Evolutionary conservation across 2,888 invertebrate species (phyloP).

Genomic region (Plagiodera versicolora): DNA sequence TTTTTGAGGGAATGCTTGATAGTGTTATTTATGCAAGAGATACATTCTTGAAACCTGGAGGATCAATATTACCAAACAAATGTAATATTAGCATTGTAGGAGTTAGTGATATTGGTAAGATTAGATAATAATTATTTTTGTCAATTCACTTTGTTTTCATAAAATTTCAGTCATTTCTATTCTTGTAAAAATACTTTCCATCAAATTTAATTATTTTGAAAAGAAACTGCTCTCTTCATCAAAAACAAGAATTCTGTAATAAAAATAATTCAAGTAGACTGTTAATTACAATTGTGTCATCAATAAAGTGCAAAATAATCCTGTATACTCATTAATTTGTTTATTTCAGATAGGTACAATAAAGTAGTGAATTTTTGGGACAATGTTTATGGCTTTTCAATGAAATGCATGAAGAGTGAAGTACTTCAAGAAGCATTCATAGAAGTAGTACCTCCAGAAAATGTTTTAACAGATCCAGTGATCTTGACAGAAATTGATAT

Average conservation of each 20-base stretch:
- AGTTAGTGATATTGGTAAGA: constrained; percentile 69
- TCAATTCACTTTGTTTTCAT: no score
- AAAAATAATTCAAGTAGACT: no score
- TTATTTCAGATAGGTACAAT: constrained; percentile 64
- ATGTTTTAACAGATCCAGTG: constrained; percentile 68
- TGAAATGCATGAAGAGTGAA: constrained; percentile 87
- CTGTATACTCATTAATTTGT: no score
- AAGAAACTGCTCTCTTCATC: no score
- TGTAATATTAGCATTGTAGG: constrained; percentile 83
- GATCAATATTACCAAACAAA: constrained; percentile 79
- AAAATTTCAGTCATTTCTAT: no score
- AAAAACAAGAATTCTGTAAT: no score
- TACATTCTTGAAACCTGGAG: constrained; percentile 73
- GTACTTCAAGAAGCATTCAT: constrained; percentile 78
- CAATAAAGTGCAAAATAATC: no score
- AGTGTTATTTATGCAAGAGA: constrained; percentile 89
- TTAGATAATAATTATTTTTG: no score
- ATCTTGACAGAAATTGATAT: constrained; percentile 75
- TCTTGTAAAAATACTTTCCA: no score
- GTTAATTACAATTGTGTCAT: no score
- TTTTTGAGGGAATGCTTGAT: constrained; percentile 97
- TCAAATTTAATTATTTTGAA: no score
- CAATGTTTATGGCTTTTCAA: constrained; percentile 90
- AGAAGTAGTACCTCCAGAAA: constrained; percentile 65
- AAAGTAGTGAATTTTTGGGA: constrained; percentile 85